Base-by-base conservation (phyloP, 2,888 invertebrate species). In the Lochmaea crataegi region DNA sequence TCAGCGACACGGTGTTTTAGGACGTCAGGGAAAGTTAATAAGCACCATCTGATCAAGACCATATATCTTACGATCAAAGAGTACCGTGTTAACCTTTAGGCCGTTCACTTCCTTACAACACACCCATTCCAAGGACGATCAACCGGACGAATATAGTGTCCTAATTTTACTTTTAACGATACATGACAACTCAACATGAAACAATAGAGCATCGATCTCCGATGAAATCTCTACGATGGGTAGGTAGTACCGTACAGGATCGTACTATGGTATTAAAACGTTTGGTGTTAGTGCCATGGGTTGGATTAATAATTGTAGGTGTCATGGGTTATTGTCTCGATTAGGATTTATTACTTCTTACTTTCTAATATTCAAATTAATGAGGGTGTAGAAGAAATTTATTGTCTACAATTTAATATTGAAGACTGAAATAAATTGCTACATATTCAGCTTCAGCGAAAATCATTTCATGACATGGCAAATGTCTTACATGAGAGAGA, bases 21-120 rank as follows among this genome's bases (percentile, higher is more conserved):
- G 38, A 68, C 22, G 53, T 10, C 41, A 68, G 61, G 68, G 68
- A 60, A 68, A 63, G 61, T 63, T 42, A 63, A 63, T 63, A 68
- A 68, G 68, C 38, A 51, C 48, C 68, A 68, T 53, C 60, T 60
- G 26, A 61, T 61, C 41, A 63, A 42, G 18, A 16, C 32, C 60
- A 68, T 26, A 68, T 68, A 68, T 68, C 68, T 42, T 68, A 68
- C 42, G 45, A 38, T 68, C 68, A 68, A 68, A 61, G 68, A 68
- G 38, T 63, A 63, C 61, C 68, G 68, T 61, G 60, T 68, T 68
- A 68, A 68, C 61, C 68, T 68, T 68, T 68, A 22, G 68, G 61
- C 61, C 68, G 51, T 68, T 68, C 68, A 68, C 68, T 68, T 68
- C 68, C 68, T 68, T 60, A 32, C 68, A 68, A 41, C 68, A 61